Percentiles rank a stretch among this genome's conserved stretches.
Evolutionary conservation across 2,113 vertebrate species (phyloP).

Genomic region (Chionis minor): DNA sequence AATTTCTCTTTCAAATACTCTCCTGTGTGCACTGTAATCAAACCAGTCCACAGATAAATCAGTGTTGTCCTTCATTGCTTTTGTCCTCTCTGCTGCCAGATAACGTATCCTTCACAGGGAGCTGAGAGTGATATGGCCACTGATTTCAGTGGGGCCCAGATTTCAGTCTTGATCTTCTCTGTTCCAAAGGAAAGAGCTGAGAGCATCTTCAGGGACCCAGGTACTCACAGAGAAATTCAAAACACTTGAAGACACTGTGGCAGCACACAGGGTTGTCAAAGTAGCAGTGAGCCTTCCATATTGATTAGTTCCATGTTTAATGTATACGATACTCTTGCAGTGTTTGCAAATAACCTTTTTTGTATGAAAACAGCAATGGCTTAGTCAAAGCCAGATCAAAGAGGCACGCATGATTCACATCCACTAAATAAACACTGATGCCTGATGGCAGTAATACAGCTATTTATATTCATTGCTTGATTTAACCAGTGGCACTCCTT

Average conservation of each 20-base stretch:
- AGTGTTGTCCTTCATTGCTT: conserved; percentile 30
- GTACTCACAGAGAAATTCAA: conserved; percentile 24
- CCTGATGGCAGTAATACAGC: conserved; percentile 83
- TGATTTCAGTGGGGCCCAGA: not conserved
- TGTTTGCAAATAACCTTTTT: conserved; percentile 79
- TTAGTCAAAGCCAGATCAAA: conserved; percentile 81
- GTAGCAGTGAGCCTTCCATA: conserved; percentile 71
- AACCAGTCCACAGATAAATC: conserved; percentile 48
- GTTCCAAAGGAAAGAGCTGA: not conserved
- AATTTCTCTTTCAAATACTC: conserved; percentile 50
- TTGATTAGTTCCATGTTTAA: conserved; percentile 81
- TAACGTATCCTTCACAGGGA: not conserved
- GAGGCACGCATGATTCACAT: conserved; percentile 76
- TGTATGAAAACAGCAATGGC: conserved; percentile 77
- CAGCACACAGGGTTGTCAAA: conserved; percentile 45
- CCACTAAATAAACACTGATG: conserved; percentile 83
- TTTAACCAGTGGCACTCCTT: conserved; percentile 84
- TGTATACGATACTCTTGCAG: conserved; percentile 73
- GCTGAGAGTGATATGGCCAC: not conserved
- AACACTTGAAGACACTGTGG: conserved; percentile 11
- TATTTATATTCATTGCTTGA: conserved; percentile 86
- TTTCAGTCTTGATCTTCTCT: conserved; percentile 23
- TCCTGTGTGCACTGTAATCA: conserved; percentile 16
- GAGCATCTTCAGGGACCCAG: conserved; percentile 10
- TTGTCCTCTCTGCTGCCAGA: conserved; percentile 32